These are phyloP conservation scores for Junco hyemalis DNA, from an alignment of 2,113 vertebrate species.

Conservation along the genomic window DNA sequence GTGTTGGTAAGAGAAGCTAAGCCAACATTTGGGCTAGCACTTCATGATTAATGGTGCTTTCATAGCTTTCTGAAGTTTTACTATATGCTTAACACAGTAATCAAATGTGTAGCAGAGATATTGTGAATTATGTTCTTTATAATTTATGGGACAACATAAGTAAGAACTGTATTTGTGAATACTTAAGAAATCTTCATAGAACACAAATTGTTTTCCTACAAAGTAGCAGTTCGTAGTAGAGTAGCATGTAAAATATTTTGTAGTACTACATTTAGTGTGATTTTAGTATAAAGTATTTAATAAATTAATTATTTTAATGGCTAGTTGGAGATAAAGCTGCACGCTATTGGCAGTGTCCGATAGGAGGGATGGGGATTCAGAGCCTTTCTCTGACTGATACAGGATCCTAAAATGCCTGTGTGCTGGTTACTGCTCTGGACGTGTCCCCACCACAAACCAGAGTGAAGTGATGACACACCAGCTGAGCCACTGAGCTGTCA, in stretches of 20 bases:
- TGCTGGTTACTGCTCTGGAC: background rate
- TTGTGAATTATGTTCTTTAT: background rate
- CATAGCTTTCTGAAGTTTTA: background rate
- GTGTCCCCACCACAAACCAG: background rate
- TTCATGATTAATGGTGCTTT: background rate
- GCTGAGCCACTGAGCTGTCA: accelerated
- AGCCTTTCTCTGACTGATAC: background rate
- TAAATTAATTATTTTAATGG: background rate
- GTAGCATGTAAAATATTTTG: background rate
- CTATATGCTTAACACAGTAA: background rate
- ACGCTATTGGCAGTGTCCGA: accelerated
- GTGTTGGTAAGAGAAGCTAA: background rate
- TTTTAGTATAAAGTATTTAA: background rate
- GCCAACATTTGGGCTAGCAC: background rate
- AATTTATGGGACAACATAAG: background rate
- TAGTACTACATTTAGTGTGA: background rate
- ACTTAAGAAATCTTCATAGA: background rate
- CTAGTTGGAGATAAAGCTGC: background rate
- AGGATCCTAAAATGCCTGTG: background rate
- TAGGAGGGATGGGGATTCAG: background rate
- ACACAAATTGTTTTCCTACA: background rate
- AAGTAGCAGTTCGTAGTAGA: background rate
- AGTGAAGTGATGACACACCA: background rate
- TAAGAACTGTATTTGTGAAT: background rate
- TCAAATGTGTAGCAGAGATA: background rate